phyloP scores from a whole-genome alignment of 1,140 invertebrate species.

The Pararge aegeria region DNA sequence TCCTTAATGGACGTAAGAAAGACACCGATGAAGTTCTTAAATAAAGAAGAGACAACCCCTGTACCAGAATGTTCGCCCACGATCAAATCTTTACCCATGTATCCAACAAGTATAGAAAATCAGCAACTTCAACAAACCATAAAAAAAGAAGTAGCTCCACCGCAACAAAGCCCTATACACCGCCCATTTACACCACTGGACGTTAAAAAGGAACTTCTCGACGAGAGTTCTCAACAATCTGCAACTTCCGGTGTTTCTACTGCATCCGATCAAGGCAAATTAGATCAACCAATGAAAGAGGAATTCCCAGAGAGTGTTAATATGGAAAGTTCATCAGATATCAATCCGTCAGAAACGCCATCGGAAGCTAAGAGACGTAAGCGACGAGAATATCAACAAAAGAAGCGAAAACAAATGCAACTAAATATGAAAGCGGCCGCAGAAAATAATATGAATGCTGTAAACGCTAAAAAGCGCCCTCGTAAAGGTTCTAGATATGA shows the following conservation, averaged over 20 bases:
- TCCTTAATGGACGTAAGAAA: conserved; percentile 77
- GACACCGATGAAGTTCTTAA: conserved; percentile 62
- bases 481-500: conserved; percentile 91
- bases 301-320: conserved; percentile 74
- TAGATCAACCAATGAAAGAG: conserved; percentile 80
- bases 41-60: conserved; percentile 67
- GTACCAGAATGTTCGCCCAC: conserved; percentile 70
- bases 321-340: conserved; percentile 61
- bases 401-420: conserved; percentile 86
- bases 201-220: conserved; percentile 82
- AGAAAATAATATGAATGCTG: conserved; percentile 83
- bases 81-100: conserved; percentile 64
- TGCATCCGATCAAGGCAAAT: conserved; percentile 81
- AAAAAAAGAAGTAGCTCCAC: conserved; percentile 79
- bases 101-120: conserved; percentile 59
- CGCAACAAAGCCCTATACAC: conserved; percentile 77
- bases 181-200: conserved; percentile 78
- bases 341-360: conserved; percentile 80
- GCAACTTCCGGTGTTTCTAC: conserved; percentile 77
- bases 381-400: conserved; percentile 91
- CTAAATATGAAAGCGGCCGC: conserved; percentile 75
- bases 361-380: conserved; percentile 89
- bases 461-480: conserved; percentile 87
- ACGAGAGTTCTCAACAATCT: conserved; percentile 82
- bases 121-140: conserved; percentile 67